A percentile compares a stretch with the other conserved stretches of the same genome.
phyloP scores from a whole-genome alignment of 2,888 invertebrate genomes.

The Pristionchus entomophagus region DNA sequence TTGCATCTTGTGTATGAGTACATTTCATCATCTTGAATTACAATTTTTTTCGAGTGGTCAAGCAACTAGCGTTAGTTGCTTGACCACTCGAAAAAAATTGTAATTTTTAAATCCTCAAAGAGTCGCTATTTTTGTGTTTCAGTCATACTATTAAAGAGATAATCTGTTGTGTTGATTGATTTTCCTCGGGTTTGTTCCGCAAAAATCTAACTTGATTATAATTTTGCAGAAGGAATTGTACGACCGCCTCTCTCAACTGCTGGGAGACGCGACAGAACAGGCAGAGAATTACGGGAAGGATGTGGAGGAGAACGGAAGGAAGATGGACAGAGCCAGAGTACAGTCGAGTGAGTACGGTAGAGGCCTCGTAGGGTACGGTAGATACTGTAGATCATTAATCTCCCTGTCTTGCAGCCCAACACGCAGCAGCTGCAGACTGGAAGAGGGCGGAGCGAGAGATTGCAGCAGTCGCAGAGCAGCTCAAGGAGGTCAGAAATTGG shows the following conservation, averaged over 20 bases:
- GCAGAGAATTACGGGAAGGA: constrained; percentile 53
- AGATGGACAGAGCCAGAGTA: constrained; percentile 56
- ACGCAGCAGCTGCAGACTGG: constrained; percentile 61
- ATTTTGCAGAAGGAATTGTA: constrained; percentile 50
- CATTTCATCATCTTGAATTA: too few relatives aligned
- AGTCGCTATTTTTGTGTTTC: too few relatives aligned
- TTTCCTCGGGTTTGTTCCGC: too few relatives aligned
- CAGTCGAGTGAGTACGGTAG: constrained; percentile 54
- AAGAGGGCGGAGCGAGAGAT: constrained; percentile 58
- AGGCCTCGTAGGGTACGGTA: neutral
- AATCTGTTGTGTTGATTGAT: too few relatives aligned
- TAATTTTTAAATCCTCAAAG: too few relatives aligned
- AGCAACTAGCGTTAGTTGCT: too few relatives aligned
- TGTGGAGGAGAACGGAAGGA: constrained; percentile 55
- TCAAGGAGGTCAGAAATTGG: constrained; percentile 50
- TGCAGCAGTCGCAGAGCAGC: constrained; percentile 54
- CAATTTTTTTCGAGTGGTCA: too few relatives aligned
- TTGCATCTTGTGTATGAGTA: too few relatives aligned
- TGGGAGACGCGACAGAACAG: constrained; percentile 55
- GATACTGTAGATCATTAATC: neutral
- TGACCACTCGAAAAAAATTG: too few relatives aligned
- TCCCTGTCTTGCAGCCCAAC: constrained; percentile 54
- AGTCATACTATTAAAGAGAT: too few relatives aligned
- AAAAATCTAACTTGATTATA: too few relatives aligned
- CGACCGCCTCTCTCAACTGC: constrained; percentile 53